Evolutionary conservation across 2,797 vertebrate species (phyloP).

Genomic region (Anas bahamensis): DNA sequence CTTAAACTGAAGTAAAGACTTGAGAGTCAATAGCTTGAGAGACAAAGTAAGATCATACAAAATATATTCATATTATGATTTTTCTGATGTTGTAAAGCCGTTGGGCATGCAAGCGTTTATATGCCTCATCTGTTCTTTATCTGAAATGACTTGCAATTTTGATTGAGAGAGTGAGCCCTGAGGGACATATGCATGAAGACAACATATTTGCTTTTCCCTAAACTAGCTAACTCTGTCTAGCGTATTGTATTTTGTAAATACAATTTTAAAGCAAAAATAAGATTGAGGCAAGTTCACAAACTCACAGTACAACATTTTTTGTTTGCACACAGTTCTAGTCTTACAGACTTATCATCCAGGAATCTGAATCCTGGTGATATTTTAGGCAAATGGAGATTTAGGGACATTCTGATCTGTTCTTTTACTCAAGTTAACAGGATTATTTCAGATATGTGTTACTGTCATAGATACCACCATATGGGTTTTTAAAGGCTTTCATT

Average conservation of each 20-base stretch:
- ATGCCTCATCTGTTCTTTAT: background rate
- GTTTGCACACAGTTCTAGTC: background rate
- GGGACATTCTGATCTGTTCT: background rate
- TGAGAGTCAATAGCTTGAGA: background rate
- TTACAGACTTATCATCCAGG: background rate
- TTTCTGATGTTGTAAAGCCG: background rate
- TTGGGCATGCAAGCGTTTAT: background rate
- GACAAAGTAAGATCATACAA: background rate
- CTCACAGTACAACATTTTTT: background rate
- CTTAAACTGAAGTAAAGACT: background rate
- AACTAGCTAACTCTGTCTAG: background rate
- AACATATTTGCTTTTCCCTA: background rate
- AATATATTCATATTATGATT: background rate
- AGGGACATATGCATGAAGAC: background rate
- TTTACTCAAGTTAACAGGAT: background rate
- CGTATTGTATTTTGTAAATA: background rate
- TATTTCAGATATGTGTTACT: background rate
- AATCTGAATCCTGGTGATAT: background rate
- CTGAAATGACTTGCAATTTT: background rate
- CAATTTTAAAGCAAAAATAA: background rate
- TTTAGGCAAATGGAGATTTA: background rate
- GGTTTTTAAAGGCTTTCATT: background rate
- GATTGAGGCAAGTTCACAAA: background rate
- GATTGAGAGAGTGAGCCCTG: background rate
- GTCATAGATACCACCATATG: background rate